phyloP scores from a whole-genome alignment of 2,888 invertebrate species.

The Latheticus oryzae region DNA sequence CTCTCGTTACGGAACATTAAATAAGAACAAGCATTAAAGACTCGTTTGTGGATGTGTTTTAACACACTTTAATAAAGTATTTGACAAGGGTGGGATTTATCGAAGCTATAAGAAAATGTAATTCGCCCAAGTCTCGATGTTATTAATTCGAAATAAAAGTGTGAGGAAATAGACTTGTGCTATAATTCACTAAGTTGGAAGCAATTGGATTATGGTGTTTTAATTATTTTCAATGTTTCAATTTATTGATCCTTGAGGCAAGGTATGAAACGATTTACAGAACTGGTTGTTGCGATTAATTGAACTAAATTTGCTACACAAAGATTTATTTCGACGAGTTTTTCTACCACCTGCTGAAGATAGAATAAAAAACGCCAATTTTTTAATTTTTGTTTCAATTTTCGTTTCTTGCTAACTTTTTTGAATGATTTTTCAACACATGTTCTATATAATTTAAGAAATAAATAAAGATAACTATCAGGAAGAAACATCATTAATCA shows the following conservation, averaged over 20 bases:
- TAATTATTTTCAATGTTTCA: conserved; percentile 32
- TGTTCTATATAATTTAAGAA: too few species aligned
- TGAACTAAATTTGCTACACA: conserved; percentile 17
- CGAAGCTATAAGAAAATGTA: conserved; percentile 28
- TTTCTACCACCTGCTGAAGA: too few species aligned
- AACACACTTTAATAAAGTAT: conserved; percentile 33
- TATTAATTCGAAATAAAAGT: conserved; percentile 33
- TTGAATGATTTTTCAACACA: too few species aligned
- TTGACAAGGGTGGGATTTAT: conserved; percentile 31
- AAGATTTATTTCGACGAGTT: too few species aligned
- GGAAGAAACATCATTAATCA: too few species aligned
- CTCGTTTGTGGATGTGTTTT: conserved; percentile 37
- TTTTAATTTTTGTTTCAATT: too few species aligned
- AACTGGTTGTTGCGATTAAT: conserved; percentile 15
- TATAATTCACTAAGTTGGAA: conserved; percentile 6
- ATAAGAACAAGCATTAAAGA: conserved; percentile 30
- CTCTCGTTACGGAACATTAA: conserved; percentile 14
- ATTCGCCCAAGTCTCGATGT: conserved; percentile 24
- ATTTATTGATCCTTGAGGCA: conserved; percentile 20
- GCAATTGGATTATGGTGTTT: conserved; percentile 17
- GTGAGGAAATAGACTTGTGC: conserved; percentile 4
- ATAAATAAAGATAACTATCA: too few species aligned
- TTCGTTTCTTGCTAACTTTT: too few species aligned
- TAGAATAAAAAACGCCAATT: too few species aligned
- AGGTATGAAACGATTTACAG: conserved; percentile 13